Conservation (phyloP, 2,888 invertebrate species). For the Himalopsyche kuldschensis region DNA sequence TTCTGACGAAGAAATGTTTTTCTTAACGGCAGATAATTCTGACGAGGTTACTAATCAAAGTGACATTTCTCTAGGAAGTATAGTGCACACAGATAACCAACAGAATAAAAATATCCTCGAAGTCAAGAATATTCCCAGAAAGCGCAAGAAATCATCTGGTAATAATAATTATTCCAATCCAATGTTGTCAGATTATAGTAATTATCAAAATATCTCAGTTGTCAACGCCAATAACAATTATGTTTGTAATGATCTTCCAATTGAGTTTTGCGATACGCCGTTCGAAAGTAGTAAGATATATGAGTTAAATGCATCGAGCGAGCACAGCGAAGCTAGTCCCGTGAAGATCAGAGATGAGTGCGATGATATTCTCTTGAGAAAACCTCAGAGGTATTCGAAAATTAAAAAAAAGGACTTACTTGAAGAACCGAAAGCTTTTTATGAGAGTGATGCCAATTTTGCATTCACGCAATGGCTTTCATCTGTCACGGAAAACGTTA, state of each 20-base stretch:
- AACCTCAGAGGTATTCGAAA: not conserved
- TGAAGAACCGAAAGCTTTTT: not conserved
- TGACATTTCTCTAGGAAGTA: not conserved
- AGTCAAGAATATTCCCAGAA: not conserved
- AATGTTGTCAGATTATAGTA: not conserved
- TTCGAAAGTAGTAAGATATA: not conserved
- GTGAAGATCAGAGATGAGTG: not conserved
- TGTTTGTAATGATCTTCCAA: not conserved
- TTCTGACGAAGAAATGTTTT: slow-evolving; percentile 17
- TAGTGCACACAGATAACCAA: not conserved
- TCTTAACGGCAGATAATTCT: not conserved
- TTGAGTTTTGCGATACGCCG: not conserved
- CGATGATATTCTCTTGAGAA: not conserved
- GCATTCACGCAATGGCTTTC: slow-evolving; percentile 72
- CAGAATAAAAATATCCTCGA: not conserved
- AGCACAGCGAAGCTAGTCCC: not conserved
- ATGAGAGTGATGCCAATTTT: slow-evolving; percentile 42
- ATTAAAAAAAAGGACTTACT: not conserved
- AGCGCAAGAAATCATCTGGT: not conserved
- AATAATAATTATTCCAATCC: not conserved
- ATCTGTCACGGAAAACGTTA: slow-evolving; percentile 75
- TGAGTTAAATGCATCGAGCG: not conserved
- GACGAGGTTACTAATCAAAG: not conserved
- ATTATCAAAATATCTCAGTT: not conserved
- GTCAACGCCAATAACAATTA: not conserved